Evolutionary conservation across 2,888 invertebrate genomes (phyloP).

Genomic region (Peribatodes rhomboidaria): DNA sequence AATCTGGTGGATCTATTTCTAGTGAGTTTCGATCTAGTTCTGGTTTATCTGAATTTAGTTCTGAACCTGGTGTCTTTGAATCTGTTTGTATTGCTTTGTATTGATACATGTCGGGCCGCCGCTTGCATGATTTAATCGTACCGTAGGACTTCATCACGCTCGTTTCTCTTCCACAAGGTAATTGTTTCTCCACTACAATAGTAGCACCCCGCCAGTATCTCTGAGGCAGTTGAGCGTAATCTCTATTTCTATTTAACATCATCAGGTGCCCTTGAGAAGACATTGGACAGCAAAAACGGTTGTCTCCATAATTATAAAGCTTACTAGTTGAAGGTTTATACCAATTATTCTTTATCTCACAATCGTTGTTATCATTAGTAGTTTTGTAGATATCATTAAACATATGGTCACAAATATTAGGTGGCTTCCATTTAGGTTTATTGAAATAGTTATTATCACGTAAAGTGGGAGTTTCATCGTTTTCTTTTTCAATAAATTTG

Average conservation of each 20-base stretch:
- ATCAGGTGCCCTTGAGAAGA: constrained; percentile 59
- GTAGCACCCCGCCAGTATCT: constrained; percentile 42
- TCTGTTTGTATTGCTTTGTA: constrained; percentile 11
- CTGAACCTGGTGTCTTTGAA: neutral
- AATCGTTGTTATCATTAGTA: constrained; percentile 25
- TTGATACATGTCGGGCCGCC: neutral
- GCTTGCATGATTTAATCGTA: neutral
- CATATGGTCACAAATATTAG: constrained; percentile 52
- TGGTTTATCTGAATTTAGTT: too few species aligned
- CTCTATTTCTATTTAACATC: constrained; percentile 49
- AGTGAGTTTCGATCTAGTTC: too few species aligned
- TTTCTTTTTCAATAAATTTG: constrained; percentile 33
- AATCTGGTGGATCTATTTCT: too few species aligned
- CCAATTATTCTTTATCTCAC: neutral
- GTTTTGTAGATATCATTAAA: constrained; percentile 54
- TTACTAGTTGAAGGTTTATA: constrained; percentile 6
- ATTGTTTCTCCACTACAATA: constrained; percentile 45
- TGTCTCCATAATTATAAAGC: constrained; percentile 42
- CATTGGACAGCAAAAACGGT: constrained; percentile 60
- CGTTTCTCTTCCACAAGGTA: neutral
- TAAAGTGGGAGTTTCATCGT: constrained; percentile 29
- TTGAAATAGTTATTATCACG: constrained; percentile 55
- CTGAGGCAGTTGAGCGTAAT: constrained; percentile 27
- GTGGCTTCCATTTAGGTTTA: constrained; percentile 45
- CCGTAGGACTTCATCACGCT: neutral